Conservation (phyloP, 2,888 invertebrate species). For the Entomobrya multifasciata region DNA sequence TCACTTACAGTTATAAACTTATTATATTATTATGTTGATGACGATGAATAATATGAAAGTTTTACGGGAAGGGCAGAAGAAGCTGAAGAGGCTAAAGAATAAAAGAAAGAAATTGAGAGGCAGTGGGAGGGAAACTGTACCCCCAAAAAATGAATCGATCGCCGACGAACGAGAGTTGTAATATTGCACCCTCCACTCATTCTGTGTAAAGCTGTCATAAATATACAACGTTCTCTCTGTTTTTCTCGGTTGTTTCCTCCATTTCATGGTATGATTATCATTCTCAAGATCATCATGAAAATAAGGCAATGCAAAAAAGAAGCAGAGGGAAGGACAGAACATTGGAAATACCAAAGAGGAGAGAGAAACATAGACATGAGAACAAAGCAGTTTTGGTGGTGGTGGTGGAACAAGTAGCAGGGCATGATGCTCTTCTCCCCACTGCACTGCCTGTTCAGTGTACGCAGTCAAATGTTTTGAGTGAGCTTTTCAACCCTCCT, state of each 20-base stretch:
- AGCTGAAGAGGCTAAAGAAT: too few relatives aligned
- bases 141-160: conserved; percentile 24
- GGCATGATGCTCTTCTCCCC: background rate
- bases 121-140: background rate
- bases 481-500: too few relatives aligned
- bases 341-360: too few relatives aligned
- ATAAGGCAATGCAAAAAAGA: background rate
- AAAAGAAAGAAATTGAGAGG: conserved; percentile 21
- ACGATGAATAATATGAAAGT: conserved; percentile 2
- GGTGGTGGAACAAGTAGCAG: too few relatives aligned
- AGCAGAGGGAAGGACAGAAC: background rate
- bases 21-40: background rate
- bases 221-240: background rate
- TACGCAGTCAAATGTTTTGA: too few relatives aligned
- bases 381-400: too few relatives aligned
- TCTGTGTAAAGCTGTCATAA: background rate
- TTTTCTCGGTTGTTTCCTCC: conserved; percentile 16
- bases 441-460: background rate
- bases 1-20: too few relatives aligned
- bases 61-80: too few relatives aligned
- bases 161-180: background rate
- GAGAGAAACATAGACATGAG: too few relatives aligned
- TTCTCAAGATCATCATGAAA: background rate
- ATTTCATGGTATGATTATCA: conserved; percentile 3
- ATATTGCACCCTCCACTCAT: too few relatives aligned